Base-by-base conservation (phyloP, 2,888 invertebrate genomes). In the Sinhomidia bicolor region DNA sequence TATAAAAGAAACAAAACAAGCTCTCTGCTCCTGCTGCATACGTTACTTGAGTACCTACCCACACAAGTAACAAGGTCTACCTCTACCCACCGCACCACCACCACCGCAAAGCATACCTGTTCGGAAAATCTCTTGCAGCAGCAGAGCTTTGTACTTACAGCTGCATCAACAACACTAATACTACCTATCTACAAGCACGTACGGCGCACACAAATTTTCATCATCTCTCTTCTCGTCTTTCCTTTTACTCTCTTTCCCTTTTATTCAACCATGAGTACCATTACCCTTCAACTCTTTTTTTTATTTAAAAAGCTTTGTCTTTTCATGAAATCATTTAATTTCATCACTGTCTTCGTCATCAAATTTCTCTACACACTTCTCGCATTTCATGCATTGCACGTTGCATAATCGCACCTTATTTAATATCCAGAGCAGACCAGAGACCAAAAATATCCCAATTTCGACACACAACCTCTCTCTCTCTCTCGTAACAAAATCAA, bases 201-300 rank as follows among this genome's bases (percentile, higher is more conserved):
- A 26, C 32, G 29, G 36, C 32, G n/a, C 68, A 68, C 17, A 68
- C 36, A 32, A n/a, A n/a, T 17, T 68, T 41, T 68, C 29, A 23
- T 68, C 17, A 17, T 68, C 36, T 23, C 10, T 57, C 65, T 65
- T 81, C 74, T 74, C 60, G n/a, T 51, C 78, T 68, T 32, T 47
- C 54, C 74, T 57, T 47, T 51, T 60, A 23, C 68, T 26, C 29
- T 68, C 44, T 85, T 51, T 62, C 62, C 32, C 60, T 29, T 65
- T 71, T 17, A 20, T 57, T 10, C n/a, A n/a, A n/a, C n/a, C n/a
- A n/a, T n/a, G n/a, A n/a, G n/a, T n/a, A 14, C n/a, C 78, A 36
- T 29, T 29, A 2, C n/a, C 76, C 14, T 26, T 14, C 26, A n/a
- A n/a, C 9, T 12, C 26, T 57, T 20, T 14, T 26, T 36, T 29